phyloP scores from a whole-genome alignment of 2,113 vertebrate species.

The Cacatua alba region DNA sequence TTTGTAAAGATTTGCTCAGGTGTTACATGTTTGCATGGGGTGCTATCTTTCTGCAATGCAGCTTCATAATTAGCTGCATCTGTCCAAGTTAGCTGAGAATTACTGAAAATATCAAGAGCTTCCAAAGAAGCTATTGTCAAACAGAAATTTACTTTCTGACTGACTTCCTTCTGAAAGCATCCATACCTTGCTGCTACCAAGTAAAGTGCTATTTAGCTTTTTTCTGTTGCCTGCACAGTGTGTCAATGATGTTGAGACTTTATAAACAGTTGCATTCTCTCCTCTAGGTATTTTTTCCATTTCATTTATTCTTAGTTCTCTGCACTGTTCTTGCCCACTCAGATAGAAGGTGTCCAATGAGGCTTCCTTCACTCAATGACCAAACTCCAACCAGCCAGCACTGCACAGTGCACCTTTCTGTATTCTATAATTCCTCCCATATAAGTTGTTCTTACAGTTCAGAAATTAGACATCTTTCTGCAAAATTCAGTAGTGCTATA shows the following conservation, averaged over 20 bases:
- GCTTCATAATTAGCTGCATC: background rate
- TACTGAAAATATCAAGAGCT: background rate
- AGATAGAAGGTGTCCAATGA: background rate
- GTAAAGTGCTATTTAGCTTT: background rate
- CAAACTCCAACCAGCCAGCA: background rate
- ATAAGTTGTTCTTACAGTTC: background rate
- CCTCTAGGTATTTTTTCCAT: background rate
- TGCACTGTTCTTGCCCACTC: background rate
- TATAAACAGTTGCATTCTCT: background rate
- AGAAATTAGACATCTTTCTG: background rate
- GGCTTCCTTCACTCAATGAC: background rate
- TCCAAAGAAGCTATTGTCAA: background rate
- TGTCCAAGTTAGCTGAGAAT: background rate
- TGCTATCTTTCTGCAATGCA: background rate
- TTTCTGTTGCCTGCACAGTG: background rate
- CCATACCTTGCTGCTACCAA: background rate
- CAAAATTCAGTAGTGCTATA: background rate
- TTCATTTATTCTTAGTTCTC: background rate
- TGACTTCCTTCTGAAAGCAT: background rate
- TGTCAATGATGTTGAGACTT: background rate
- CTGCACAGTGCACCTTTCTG: background rate
- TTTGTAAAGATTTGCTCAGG: background rate
- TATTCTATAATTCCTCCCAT: background rate
- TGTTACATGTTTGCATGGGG: background rate
- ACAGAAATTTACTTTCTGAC: background rate